Conservation (phyloP, 1,140 invertebrate species). For the Oppia nitens region DNA sequence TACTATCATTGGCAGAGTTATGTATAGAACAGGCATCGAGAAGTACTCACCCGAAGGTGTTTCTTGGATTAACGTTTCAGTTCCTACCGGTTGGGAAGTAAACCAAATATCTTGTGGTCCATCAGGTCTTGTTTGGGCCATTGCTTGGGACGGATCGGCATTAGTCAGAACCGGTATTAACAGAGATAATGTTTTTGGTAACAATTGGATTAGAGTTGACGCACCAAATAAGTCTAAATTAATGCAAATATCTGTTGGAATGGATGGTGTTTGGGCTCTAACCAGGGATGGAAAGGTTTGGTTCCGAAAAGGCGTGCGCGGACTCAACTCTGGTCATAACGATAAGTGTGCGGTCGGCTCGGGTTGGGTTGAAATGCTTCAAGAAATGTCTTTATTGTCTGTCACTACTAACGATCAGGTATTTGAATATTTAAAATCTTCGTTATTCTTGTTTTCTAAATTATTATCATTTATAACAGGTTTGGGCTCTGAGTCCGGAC, state of each 20-base stretch:
- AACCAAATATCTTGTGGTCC: conserved; percentile 63
- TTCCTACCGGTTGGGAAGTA: conserved; percentile 55
- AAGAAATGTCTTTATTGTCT: conserved; percentile 59
- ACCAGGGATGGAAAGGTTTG: conserved; percentile 57
- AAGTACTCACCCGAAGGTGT: conserved; percentile 62
- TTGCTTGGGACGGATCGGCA: conserved; percentile 58
- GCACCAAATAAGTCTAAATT: conserved; percentile 48
- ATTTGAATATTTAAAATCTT: conserved; percentile 24
- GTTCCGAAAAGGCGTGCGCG: conserved; percentile 65
- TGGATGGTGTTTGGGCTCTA: conserved; percentile 68
- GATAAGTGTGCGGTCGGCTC: conserved; percentile 41
- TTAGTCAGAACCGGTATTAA: conserved; percentile 58
- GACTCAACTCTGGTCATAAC: conserved; percentile 24
- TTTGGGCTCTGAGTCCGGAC: conserved; percentile 42
- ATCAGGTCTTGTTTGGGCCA: conserved; percentile 64
- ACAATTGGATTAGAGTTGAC: conserved; percentile 54
- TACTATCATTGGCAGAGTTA: conserved; percentile 66
- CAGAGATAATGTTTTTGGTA: conserved; percentile 49
- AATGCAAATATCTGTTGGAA: conserved; percentile 58
- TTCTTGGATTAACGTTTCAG: conserved; percentile 51
- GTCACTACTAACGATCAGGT: conserved; percentile 72
- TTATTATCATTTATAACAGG: conserved; percentile 23
- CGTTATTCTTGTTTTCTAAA: not conserved
- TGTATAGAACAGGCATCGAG: conserved; percentile 61
- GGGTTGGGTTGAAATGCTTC: conserved; percentile 49